Evolutionary conservation across 2,113 vertebrate species (phyloP), one percentile per base, ranked within the genome.

Genomic region (Callorhinus ursinus): DNA sequence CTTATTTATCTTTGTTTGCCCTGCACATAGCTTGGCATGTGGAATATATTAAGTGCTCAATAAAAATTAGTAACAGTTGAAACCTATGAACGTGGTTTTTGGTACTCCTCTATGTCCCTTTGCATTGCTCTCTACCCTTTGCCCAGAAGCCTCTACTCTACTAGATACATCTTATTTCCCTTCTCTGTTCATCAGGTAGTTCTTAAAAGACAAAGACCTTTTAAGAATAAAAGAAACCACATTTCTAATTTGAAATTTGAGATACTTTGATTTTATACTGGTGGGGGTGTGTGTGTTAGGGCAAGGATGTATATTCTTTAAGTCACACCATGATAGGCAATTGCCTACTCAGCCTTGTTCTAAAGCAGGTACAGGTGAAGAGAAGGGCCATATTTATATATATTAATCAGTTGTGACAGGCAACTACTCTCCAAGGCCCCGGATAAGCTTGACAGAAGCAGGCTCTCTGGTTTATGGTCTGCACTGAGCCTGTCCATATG

Each of bases 201-300:
- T 96, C 18, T 36, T 95, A 61, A 92, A 96, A 82, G 57, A 49
- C 2, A 94, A 96, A 94, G 16, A 12, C 9, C 28, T 72, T 72
- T 85, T 63, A 85, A 53, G 42, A 81, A 90, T 95, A 18, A 83
- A 90, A 93, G 63, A 7, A 36, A 65, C 42, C 11, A 24, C 12
- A 21, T 72, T 71, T 55, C 86, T 71, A 49, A 42, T 86, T 88
- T 74, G 53, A 80, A 79, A 63, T 69, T 83, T 49, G 93, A 57
- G n/a, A 61, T 12, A 39, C 36, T 36, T 88, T 81, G 63, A 42
- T 59, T 71, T 55, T 22, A 46, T 46, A 82, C 49, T 22, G 16
- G 61, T 21, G 76, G 18, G 3, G 7, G 69, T 12, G 12, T 46
- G 51, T 76, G 12, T 57, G 80, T 88, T 59, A 53, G 26, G 49